Evolutionary conservation across 2,113 vertebrate species (phyloP).

Genomic region (Cygnus buccinator): DNA sequence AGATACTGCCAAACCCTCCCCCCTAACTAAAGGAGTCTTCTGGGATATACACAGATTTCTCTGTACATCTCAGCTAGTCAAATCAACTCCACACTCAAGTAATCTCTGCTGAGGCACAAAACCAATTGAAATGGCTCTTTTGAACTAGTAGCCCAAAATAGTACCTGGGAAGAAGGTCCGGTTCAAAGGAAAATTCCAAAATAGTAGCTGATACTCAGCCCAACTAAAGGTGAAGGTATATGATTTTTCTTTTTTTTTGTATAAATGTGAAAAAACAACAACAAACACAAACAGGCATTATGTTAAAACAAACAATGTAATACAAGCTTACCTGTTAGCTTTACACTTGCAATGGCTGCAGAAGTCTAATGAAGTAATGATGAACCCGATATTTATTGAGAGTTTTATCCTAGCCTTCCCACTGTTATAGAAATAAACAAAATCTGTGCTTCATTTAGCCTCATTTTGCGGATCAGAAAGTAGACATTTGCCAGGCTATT

Average conservation of each 20-base stretch:
- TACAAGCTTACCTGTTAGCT: background rate
- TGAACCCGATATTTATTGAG: background rate
- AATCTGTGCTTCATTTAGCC: background rate
- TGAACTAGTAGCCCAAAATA: background rate
- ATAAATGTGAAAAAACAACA: too few species aligned
- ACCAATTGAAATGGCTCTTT: background rate
- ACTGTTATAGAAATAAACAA: background rate
- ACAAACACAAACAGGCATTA: background rate
- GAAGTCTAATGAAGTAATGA: background rate
- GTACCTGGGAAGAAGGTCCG: background rate
- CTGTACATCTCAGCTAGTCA: background rate
- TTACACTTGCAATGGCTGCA: accelerated
- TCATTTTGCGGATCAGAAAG: background rate
- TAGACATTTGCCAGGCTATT: background rate
- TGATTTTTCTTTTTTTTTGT: background rate
- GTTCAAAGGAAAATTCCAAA: background rate
- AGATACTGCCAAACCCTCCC: background rate
- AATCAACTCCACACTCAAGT: background rate
- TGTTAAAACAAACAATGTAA: background rate
- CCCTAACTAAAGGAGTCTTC: background rate
- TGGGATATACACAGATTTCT: background rate
- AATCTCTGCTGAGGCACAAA: background rate
- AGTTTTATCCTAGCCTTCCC: background rate
- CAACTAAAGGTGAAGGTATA: background rate
- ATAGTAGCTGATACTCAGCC: background rate